Evolutionary conservation across 2,797 vertebrate genomes (phyloP), one percentile per base, ranked within the genome.

Genomic region (Sebastiscus tertius): DNA sequence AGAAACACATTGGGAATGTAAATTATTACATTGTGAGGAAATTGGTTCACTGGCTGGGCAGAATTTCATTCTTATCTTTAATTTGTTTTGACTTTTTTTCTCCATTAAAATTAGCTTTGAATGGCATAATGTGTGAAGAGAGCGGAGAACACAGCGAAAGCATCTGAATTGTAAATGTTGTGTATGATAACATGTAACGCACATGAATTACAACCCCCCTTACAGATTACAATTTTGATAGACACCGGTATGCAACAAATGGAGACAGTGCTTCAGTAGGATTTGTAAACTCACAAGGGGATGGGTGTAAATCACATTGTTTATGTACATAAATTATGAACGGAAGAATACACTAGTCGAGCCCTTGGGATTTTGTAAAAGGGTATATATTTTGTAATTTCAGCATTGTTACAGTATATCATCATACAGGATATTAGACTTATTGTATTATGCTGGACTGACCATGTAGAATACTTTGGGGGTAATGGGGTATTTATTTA

Each of bases 351-450:
- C 81, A 88, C 69, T 77, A 73, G 86, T 87, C 73, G 74, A 81
- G 81, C 88, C 86, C 84, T 88, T 92, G 75, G 70, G 75, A 80
- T 92, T 93, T 94, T 89, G 68, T 90, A 88, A 86, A 82, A 82
- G 91, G 90, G 84, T 86, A 88, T 91, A 93, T 94, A 93, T 94
- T 93, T 94, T 93, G 84, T 93, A 92, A 92, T 87, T 90, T 93
- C 90, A 86, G 79, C 88, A 89, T 91, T 81, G 86, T 87, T 87
- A 88, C 63, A 87, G 74, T 89, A 89, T 88, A 85, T 91, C 81
- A 90, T 79, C 83, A 77, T 74, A 86, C 70, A 82, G 62, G 90
- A 91, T 88, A 89, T 84, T 89, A 87, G 81, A 91, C 86, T 82
- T 84, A 85, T 88, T 90, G 87, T 92, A 91, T 91, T 85, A 93